Evolutionary conservation across 2,113 vertebrate genomes (phyloP), one percentile per base, ranked within the genome.

Genomic region (Ammospiza caudacuta): DNA sequence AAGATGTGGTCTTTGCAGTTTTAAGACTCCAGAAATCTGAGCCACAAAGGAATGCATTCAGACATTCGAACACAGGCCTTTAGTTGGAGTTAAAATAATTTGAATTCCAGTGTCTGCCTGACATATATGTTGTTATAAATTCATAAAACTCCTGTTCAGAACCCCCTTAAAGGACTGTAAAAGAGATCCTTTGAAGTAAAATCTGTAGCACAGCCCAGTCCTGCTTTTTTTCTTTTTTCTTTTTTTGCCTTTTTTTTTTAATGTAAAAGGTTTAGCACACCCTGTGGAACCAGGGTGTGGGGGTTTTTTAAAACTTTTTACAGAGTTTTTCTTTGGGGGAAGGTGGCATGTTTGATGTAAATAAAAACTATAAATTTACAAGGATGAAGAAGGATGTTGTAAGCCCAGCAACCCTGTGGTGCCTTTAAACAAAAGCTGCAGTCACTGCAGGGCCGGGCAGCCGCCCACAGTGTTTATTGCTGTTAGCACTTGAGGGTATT

Each of bases 71-170:
- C 94, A 96, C 77, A 94, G 80, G 79, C 76, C 90, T 89, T 95
- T 37, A 96, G 94, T 90, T 95, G 69, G 66, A 97, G 90, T 95
- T 96, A 94, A 96, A 97, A 96, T 95, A 86, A 96, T 83, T 92
- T 92, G 94, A 97, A 96, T 97, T 96, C 95, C 94, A 96, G 64
- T 90, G 93, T 83, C 95, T 95, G 92, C 61, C 61, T 94, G 90
- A 81, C 83, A 94, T 94, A 81, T 77, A 96, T 83, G 90, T 96
- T 96, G 88, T 94, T 94, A 74, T n/a, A 90, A 96, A 95, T 93
- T 81, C 66, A 87, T 95, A 92, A 89, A 91, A 87, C 88, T 85
- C 47, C 93, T 80, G 82, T 88, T 92, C 80, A 93, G 76, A 70
- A 90, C 57, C 37, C 52, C 46, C 76, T 87, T 52, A 73, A 93